These are phyloP conservation scores for Zygaena filipendulae DNA, from an alignment of 2,888 invertebrate genomes.

Conservation along the genomic window DNA sequence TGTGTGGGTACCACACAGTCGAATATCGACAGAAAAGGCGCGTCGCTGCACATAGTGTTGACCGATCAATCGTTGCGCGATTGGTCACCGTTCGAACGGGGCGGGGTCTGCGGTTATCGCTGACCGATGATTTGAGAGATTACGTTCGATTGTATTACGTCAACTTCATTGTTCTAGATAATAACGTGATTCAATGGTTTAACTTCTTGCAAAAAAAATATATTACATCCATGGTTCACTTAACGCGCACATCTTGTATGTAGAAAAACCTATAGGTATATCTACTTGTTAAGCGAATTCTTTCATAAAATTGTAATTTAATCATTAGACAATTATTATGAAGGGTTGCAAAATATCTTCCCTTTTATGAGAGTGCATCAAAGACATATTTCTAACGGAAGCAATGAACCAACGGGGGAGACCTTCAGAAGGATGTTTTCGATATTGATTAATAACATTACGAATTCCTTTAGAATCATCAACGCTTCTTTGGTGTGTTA, in stretches of 20 bases:
- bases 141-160: constrained; percentile 32
- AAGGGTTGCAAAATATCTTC: constrained; percentile 8
- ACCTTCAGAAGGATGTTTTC: constrained; percentile 18
- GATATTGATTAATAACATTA: constrained; percentile 28
- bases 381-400: constrained; percentile 35
- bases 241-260: too few relatives aligned
- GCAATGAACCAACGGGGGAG: constrained; percentile 14
- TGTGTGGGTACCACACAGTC: too few relatives aligned
- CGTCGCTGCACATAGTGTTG: constrained; percentile 32
- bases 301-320: too few relatives aligned
- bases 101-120: constrained; percentile 46
- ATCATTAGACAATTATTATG: too few relatives aligned
- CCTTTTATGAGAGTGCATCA: constrained; percentile 21
- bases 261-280: too few relatives aligned
- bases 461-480: too few relatives aligned
- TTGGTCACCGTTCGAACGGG: constrained; percentile 45
- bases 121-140: constrained; percentile 31
- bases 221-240: too few relatives aligned
- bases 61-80: constrained; percentile 52
- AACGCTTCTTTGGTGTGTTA: too few relatives aligned
- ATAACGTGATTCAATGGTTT: too few relatives aligned
- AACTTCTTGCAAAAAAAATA: too few relatives aligned
- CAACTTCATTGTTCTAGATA: constrained; percentile 33
- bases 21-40: constrained; percentile 26
- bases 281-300: too few relatives aligned